These are phyloP conservation scores for Microchirus variegatus DNA, from an alignment of 2,797 vertebrate species.

Conservation along the genomic window DNA sequence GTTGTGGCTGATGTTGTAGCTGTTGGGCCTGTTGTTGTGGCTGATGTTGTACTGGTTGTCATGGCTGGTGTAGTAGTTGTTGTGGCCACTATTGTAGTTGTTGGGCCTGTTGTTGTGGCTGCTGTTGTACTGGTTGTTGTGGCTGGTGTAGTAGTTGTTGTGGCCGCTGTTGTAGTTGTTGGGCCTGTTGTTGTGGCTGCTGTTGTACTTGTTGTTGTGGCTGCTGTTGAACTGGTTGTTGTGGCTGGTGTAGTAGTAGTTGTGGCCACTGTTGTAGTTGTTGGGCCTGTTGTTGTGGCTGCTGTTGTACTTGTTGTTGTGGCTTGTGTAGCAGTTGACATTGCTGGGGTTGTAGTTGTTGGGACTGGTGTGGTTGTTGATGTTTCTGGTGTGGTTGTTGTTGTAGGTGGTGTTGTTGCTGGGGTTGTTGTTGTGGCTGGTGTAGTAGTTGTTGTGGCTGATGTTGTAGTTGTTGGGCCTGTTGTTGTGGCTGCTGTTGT, in stretches of 20 bases:
- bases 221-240: not conserved
- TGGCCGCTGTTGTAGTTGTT: too few species aligned
- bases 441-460: not conserved
- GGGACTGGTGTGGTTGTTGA: not conserved
- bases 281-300: not conserved
- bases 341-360: not conserved
- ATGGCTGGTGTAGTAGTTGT: too few species aligned
- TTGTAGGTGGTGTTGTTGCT: not conserved
- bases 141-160: too few species aligned
- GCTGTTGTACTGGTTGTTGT: too few species aligned
- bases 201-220: too few species aligned
- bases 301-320: too few species aligned
- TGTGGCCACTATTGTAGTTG: too few species aligned
- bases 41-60: not conserved
- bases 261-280: not conserved
- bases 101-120: too few species aligned
- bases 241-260: not conserved
- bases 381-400: not conserved
- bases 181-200: too few species aligned
- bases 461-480: not conserved
- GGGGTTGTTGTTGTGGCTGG: accelerated
- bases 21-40: not conserved
- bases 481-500: not conserved
- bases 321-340: not conserved
- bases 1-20: not conserved